Evolutionary conservation across 2,797 vertebrate species (phyloP).

Genomic region (Thunnus albacares): DNA sequence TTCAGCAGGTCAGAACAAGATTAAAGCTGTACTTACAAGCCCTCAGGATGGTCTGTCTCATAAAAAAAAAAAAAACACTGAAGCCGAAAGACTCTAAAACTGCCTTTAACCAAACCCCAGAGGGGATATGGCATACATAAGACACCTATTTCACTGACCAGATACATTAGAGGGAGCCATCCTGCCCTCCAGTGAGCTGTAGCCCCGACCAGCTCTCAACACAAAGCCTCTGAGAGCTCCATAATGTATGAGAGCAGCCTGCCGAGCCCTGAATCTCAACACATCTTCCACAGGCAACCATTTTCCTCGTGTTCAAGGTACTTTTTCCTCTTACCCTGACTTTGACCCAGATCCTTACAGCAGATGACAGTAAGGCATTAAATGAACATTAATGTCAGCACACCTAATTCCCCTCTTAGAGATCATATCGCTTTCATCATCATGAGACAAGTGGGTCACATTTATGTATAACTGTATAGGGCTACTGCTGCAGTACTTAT

Average conservation of each 20-base stretch:
- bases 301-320: constrained; percentile 23
- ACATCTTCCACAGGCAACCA: constrained; percentile 2
- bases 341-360: constrained; percentile 64
- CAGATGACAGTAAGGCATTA: constrained; percentile 29
- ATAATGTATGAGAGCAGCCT: constrained; percentile 42
- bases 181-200: constrained; percentile 30
- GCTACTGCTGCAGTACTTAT: neutral
- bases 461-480: constrained; percentile 4
- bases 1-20: neutral
- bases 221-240: constrained; percentile 46
- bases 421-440: constrained; percentile 37
- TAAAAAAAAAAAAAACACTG: constrained; percentile 6
- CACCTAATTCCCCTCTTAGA: constrained; percentile 15
- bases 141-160: constrained; percentile 38
- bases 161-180: constrained; percentile 46
- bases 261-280: constrained; percentile 16
- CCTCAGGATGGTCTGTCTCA: neutral
- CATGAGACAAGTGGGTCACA: constrained; percentile 38
- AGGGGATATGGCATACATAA: constrained; percentile 1
- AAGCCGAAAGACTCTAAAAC: constrained; percentile 4
- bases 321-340: constrained; percentile 39
- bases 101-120: constrained; percentile 19
- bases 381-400: constrained; percentile 45
- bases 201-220: constrained; percentile 25
- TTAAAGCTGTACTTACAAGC: constrained; percentile 11